Evolutionary conservation across 2,888 invertebrate species (phyloP).

Genomic region (Ametastegia equiseti): DNA sequence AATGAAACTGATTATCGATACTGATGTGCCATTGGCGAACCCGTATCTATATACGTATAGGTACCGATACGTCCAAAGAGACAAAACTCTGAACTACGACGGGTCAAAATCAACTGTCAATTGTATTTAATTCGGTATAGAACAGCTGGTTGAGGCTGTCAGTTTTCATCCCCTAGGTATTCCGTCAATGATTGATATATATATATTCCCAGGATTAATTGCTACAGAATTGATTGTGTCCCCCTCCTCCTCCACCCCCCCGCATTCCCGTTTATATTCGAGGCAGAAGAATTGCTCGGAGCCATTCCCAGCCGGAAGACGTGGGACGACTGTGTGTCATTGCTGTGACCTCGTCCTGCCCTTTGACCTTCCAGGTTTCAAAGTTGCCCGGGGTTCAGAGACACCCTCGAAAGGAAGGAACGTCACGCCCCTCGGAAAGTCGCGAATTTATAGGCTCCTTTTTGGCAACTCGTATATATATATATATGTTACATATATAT

Average conservation of each 20-base stretch:
- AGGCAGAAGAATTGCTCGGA: background rate
- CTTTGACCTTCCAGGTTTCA: slow-evolving; percentile 21
- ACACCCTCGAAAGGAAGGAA: background rate
- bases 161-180: background rate
- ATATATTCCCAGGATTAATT: background rate
- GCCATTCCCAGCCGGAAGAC: slow-evolving; percentile 10
- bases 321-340: slow-evolving; percentile 23
- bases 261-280: background rate
- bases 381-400: slow-evolving; percentile 21
- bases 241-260: too few species aligned
- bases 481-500: too few species aligned
- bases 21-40: background rate
- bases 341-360: slow-evolving; percentile 25
- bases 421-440: slow-evolving; percentile 3
- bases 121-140: background rate
- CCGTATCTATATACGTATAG: too few species aligned
- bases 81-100: background rate
- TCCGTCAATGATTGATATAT: slow-evolving; percentile 15
- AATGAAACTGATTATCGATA: background rate
- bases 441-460: background rate
- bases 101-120: background rate
- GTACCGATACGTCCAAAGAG: background rate
- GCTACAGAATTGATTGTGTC: slow-evolving; percentile 2
- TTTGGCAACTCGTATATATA: background rate
- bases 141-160: background rate